A percentile compares a stretch with the other conserved stretches of the same genome.
These are phyloP conservation scores for Halictus rubicundus DNA, from an alignment of 1,140 invertebrate genomes.

Conservation along the genomic window DNA sequence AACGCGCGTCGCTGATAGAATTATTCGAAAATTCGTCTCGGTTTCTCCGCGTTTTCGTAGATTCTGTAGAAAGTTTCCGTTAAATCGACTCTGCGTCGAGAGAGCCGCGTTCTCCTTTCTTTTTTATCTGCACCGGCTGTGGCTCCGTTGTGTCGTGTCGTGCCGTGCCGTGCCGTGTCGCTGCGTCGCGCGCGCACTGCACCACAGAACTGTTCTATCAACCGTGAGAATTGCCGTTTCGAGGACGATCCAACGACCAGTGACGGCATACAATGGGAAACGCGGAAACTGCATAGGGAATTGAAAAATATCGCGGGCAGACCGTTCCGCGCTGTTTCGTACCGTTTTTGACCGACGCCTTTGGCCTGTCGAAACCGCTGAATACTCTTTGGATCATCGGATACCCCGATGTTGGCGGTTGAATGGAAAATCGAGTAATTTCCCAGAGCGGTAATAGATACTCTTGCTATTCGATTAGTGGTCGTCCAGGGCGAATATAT, in stretches of 20 bases:
- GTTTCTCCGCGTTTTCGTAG: slow-evolving; percentile 2
- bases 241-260: slow-evolving; percentile 5
- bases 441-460: too few species aligned
- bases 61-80: slow-evolving; percentile 43
- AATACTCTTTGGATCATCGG: too few species aligned
- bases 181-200: not conserved
- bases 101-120: not conserved
- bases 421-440: too few species aligned
- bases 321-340: too few species aligned
- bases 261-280: not conserved
- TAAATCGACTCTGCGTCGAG: not conserved
- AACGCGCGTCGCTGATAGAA: not conserved
- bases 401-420: not conserved
- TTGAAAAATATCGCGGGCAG: too few species aligned
- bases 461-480: too few species aligned
- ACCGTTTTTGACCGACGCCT: too few species aligned
- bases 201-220: not conserved
- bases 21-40: slow-evolving; percentile 26
- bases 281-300: not conserved
- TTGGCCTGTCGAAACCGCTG: too few species aligned
- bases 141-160: too few species aligned
- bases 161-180: not conserved
- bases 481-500: not conserved
- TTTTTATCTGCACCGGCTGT: not conserved
- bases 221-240: slow-evolving; percentile 22